Conservation (phyloP, 1,140 invertebrate species). For the Gonioctena quinquepunctata region DNA sequence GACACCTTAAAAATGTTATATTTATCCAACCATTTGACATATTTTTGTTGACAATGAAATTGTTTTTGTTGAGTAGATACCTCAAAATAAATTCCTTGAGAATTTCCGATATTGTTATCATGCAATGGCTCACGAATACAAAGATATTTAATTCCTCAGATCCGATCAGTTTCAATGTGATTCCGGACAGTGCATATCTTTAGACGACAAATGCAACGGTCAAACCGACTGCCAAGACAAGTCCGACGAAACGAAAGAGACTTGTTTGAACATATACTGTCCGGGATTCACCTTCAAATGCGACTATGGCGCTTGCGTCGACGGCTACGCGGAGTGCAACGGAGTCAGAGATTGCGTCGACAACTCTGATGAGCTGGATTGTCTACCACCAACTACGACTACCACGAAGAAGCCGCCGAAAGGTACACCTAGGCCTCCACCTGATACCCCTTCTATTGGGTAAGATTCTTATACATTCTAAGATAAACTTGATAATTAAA, state of each 20-base stretch:
- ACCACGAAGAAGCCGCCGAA: no score
- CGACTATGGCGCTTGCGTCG: constrained; percentile 48
- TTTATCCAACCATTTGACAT: no score
- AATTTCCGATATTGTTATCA: background rate
- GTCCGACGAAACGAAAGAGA: constrained; percentile 64
- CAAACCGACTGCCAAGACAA: constrained; percentile 62
- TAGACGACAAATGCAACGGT: constrained; percentile 58
- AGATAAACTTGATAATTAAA: no score
- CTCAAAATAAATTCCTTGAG: no score
- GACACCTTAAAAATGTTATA: no score
- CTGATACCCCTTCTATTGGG: no score
- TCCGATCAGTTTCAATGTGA: constrained; percentile 58
- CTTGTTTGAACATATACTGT: constrained; percentile 39
- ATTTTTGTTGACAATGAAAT: no score
- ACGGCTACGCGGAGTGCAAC: constrained; percentile 58
- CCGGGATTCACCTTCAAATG: constrained; percentile 41
- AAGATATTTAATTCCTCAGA: constrained; percentile 38
- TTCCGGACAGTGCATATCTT: constrained; percentile 63
- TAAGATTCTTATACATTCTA: no score
- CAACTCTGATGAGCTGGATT: constrained; percentile 67
- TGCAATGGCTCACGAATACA: no score
- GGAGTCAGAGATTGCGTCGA: constrained; percentile 66
- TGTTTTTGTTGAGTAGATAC: no score
- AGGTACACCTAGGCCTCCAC: no score
- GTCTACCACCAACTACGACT: no score